Conservation (phyloP, 2,113 vertebrate species). For the Prochilodus magdalenae region DNA sequence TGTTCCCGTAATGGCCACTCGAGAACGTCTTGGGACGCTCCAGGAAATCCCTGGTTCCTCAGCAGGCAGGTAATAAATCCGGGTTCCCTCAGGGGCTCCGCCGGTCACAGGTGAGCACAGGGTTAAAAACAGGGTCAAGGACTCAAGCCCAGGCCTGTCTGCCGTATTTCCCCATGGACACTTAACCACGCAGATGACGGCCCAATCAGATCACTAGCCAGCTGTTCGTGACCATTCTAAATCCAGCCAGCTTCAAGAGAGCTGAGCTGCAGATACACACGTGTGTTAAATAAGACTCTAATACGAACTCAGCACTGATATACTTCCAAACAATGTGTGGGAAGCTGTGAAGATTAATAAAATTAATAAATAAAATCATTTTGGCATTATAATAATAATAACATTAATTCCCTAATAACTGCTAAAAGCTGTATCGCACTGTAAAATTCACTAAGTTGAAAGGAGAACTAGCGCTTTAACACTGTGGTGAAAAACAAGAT, state of each 20-base stretch:
- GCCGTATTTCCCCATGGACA: constrained; percentile 21
- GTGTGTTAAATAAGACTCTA: no score
- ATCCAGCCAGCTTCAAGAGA: neutral
- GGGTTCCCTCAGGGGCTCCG: neutral
- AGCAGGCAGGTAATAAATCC: constrained; percentile 41
- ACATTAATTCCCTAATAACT: no score
- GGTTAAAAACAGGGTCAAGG: constrained; percentile 30
- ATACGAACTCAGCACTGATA: no score
- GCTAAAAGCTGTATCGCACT: no score
- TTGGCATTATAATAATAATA: no score
- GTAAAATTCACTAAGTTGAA: no score
- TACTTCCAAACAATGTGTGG: no score
- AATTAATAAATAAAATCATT: no score
- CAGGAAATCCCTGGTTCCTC: constrained; percentile 1
- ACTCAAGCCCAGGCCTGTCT: neutral
- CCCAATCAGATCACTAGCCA: neutral
- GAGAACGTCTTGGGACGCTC: neutral
- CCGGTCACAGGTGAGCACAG: constrained; percentile 26
- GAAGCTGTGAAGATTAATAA: no score
- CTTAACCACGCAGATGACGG: neutral
- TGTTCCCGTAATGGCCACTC: constrained; percentile 17
- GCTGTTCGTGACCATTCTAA: neutral
- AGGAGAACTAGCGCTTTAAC: no score
- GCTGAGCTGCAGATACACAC: no score
- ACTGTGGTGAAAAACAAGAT: no score